Percentiles rank a stretch among this genome's conserved stretches.
These are phyloP conservation scores for Apolygus lucorum DNA, from an alignment of 1,140 invertebrate genomes.

Conservation along the genomic window DNA sequence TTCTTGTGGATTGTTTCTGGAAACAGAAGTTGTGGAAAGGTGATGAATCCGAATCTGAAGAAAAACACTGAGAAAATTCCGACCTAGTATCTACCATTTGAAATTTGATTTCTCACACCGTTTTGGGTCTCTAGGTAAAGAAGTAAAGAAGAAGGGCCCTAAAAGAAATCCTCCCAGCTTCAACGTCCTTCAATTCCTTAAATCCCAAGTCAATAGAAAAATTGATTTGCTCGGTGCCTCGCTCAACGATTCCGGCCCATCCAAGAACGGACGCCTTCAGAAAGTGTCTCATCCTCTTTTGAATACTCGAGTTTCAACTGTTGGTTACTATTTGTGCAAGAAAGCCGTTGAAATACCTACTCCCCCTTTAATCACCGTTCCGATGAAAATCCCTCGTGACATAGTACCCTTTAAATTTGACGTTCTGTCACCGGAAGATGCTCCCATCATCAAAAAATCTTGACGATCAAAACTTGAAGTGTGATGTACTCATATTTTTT, in stretches of 20 bases:
- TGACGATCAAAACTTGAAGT: neutral
- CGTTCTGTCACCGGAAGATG: slow-evolving; percentile 12
- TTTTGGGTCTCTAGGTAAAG: no score
- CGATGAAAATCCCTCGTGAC: neutral
- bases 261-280: neutral
- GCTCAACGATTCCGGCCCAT: neutral
- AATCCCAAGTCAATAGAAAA: neutral
- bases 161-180: neutral
- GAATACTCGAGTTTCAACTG: slow-evolving; percentile 7
- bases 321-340: slow-evolving; percentile 22
- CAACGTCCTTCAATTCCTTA: neutral
- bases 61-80: no score
- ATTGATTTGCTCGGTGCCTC: neutral
- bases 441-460: neutral
- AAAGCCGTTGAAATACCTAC: neutral
- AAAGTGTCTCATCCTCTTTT: neutral
- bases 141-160: no score
- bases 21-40: no score
- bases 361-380: neutral
- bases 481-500: no score
- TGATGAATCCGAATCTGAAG: no score
- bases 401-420: slow-evolving; percentile 20
- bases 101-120: no score
- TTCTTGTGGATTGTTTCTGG: no score
- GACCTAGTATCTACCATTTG: no score